Conservation (phyloP, 2,113 vertebrate genomes). For the Mustelus asterias region DNA sequence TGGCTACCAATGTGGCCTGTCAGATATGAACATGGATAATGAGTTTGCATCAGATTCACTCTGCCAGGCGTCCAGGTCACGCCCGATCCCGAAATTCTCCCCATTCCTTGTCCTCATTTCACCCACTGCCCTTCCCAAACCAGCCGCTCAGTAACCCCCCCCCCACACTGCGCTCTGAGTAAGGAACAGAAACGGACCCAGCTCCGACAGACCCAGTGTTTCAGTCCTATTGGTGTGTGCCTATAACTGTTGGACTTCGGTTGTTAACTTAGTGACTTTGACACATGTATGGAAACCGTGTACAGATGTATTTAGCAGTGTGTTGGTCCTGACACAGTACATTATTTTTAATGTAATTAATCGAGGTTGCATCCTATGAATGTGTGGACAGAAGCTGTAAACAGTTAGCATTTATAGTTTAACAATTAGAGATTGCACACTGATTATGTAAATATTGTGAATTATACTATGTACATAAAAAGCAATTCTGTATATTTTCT, state of each 20-base stretch:
- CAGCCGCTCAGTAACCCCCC: neutral
- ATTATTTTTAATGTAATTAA: neutral
- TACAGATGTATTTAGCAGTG: neutral
- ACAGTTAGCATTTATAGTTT: neutral
- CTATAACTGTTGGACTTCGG: too few relatives aligned
- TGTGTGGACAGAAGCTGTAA: neutral
- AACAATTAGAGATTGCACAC: neutral
- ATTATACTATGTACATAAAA: slow-evolving; percentile 3
- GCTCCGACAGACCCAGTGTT: neutral
- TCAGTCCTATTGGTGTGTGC: neutral
- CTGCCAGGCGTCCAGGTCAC: neutral
- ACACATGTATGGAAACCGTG: too few relatives aligned
- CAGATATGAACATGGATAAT: too few relatives aligned
- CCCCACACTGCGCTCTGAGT: too few relatives aligned
- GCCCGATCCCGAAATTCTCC: too few relatives aligned
- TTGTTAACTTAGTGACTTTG: neutral
- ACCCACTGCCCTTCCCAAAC: neutral
- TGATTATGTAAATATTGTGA: neutral
- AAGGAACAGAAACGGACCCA: neutral
- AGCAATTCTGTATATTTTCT: slow-evolving; percentile 10
- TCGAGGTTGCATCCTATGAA: slow-evolving; percentile 17
- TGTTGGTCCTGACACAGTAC: neutral
- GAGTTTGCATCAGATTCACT: neutral
- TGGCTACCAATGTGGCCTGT: too few relatives aligned
- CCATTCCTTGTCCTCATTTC: neutral